phyloP scores from a whole-genome alignment of 2,113 vertebrate genomes.

The Daubentonia madagascariensis region DNA sequence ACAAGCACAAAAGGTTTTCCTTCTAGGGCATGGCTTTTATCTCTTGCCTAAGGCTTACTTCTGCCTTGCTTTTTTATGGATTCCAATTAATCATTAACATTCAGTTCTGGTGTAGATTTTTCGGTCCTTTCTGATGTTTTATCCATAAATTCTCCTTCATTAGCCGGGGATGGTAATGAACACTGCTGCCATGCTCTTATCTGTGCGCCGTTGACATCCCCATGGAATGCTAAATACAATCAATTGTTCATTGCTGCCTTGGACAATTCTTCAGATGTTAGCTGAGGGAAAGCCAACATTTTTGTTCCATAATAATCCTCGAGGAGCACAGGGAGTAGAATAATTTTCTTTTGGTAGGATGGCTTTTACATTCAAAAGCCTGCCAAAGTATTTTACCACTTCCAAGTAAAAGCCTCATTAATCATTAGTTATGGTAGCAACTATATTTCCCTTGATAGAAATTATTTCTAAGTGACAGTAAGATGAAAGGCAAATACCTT shows the following conservation, averaged over 20 bases:
- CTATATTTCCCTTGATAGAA: constrained; percentile 8
- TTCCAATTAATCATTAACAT: constrained; percentile 18
- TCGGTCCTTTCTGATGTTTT: constrained; percentile 44
- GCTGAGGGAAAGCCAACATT: constrained; percentile 32
- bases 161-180: constrained; percentile 12
- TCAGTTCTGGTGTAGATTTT: not conserved
- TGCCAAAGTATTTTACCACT: constrained; percentile 33
- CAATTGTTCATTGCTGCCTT: not conserved
- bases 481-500: not conserved
- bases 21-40: constrained; percentile 17
- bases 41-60: constrained; percentile 27
- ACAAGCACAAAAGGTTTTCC: constrained; percentile 18
- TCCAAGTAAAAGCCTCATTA: constrained; percentile 38
- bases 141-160: not conserved
- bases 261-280: constrained; percentile 18
- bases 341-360: constrained; percentile 37
- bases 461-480: constrained; percentile 41
- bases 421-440: not conserved
- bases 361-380: not conserved
- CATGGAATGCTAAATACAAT: constrained; percentile 4
- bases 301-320: constrained; percentile 38
- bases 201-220: not conserved
- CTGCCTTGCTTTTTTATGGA: not conserved
- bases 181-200: not conserved
- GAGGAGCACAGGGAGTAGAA: not conserved